Base-by-base conservation (phyloP, 2,797 vertebrate genomes). In the Anguilla obscura region DNA sequence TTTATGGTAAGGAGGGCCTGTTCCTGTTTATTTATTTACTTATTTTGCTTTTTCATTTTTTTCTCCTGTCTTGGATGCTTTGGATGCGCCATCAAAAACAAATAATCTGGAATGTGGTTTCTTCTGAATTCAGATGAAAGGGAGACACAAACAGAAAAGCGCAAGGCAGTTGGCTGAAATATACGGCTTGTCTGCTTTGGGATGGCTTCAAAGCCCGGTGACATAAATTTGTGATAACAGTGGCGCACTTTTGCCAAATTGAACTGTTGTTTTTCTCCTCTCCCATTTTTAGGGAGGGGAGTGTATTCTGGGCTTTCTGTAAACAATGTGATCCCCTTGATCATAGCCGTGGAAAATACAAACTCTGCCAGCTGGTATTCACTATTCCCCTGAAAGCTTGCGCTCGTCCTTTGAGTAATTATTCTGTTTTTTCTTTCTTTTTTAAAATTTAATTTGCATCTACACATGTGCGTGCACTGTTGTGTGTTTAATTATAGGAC, bases 151-250 rank as follows among this genome's bases (percentile, higher is more conserved):
- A 89, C 91, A 94, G 91, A 94, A 93, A 92, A 93, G 93, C 89
- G 89, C 71, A 86, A 89, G 85, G 84, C 89, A 76, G 89, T 92
- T 93, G 92, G 91, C 88, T 88, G 85, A 85, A 90, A 88, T 88
- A 88, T 94, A 94, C 89, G 87, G 92, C 85, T 88, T 90, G 90
- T 90, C 90, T 94, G 94, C 95, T 94, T 94, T 92, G 95, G 95
- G 96, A 96, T 91, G 92, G 94, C 95, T 96, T 97, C 96, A 96
- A 96, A 96, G 96, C 95, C 94, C 95, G 93, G 92, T 96, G 96
- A 96, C 95, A 96, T 96, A 95, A 95, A 96, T 96, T 95, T 95
- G 95, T 96, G 95, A 96, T 96, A 95, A 94, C 94, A 92, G 92
- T 89, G 90, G 48, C 93, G 93, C 89, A 93, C 93, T 93, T 95